Evolutionary conservation across 2,113 vertebrate genomes (phyloP), one percentile per base, ranked within the genome.

Genomic region (Theristicus caerulescens): DNA sequence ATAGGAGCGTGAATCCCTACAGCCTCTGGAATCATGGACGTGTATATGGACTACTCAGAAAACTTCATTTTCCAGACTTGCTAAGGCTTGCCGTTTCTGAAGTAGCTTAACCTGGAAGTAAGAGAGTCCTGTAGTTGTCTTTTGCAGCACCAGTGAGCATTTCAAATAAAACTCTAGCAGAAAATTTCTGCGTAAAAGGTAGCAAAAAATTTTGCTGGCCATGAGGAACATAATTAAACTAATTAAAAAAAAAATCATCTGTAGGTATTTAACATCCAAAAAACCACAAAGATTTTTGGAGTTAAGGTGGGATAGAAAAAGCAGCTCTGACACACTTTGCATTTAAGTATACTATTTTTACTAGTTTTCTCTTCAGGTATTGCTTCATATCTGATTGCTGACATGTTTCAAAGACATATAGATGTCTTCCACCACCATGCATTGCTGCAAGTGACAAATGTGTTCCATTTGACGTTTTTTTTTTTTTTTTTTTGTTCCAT

Each of bases 381-480:
- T 93, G 64, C 32, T 78, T 87, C 34, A 1, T 61, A 27, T 88
- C 21, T 34, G 51, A 17, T 46, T 62, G 24, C 29, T 88, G 24
- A 12, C n/a, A 7, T 69, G 31, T 73, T 87, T 90, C 34, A n/a
- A 57, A 74, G 62, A 24, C n/a, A 15, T 52, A 3, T 27, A 36
- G 54, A 18, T 38, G 26, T 86, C n/a, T 8, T 54, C 13, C 4
- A 36, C n/a, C 44, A n/a, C 13, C 0, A 0, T 74, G 78, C 26
- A 7, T 66, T 2, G 3, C 49, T 88, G 16, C 2, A 2, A 94
- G 46, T 77, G 62, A 90, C 26, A 46, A 54, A 51, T 74, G 18
- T 86, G 36, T 69, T 88, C 51, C 20, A 8, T 84, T 76, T 42
- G 26, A 19, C 29, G 31, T 47, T 47, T 22, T n/a, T 42, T 57